Base-by-base conservation (phyloP, 2,113 vertebrate species). In the Nerophis ophidion region DNA sequence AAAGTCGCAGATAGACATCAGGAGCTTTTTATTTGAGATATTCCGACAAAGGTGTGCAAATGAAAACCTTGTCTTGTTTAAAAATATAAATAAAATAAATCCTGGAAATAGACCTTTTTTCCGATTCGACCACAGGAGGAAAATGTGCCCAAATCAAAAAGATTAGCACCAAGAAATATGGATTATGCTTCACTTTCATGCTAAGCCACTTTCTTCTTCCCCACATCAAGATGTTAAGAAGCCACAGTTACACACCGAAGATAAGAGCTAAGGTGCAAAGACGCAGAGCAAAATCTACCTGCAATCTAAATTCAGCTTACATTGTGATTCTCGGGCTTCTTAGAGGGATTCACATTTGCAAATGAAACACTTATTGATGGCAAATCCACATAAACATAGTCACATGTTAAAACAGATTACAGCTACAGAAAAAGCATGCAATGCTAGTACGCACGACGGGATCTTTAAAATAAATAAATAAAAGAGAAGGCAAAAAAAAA, bases 1-100 rank as follows among this genome's bases (percentile, higher is more conserved):
- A 44, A 58, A 54, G 46, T 26, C 38, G 33, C 35, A 69, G 77
- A 82, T 87, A 79, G 61, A 73, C 59, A 87, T 89, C 84, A 72
- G 63, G 45, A 57, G 72, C 84, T 84, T 82, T 26, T 82, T 82
- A 87, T 72, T 75, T 49, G 57, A 76, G 60, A 65, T 87, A 88
- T 87, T 86, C 86, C 81, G n/a, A 77, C 71, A 71, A 61, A 77
- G 70, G 55, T 81, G 79, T 80, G 84, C 61, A 87, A 86, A 87
- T 83, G 79, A 87, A 88, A 85, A 84, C 63, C 79, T 79, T 71
- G 69, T 75, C 68, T 72, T 63, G 26, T 26, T 75, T 75, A 72
- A 67, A 67, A 60, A 64, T 36, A 35, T 61, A 55, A 54, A 50
- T 26, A 36, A 53, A 40, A 17, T 4, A 48, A 48, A 55, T 70